Base-by-base conservation (phyloP, 2,113 vertebrate species). In the Odontophorus gujanensis region DNA sequence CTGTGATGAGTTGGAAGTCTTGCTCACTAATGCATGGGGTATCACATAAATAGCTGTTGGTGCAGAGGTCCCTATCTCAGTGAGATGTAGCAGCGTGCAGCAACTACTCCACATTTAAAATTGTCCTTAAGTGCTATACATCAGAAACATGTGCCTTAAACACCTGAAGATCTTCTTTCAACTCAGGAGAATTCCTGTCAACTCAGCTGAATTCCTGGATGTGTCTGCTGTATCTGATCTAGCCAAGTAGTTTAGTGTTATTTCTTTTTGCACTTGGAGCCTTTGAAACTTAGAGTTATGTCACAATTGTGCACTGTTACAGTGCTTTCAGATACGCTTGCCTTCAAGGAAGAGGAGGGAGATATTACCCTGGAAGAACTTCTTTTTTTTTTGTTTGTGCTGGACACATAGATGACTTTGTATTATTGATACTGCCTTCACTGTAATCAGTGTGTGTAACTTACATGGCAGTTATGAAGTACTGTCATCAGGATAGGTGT, bases 141-240 rank as follows among this genome's bases (percentile, higher is more conserved):
- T 63, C 57, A 87, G 59, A 83, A 78, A 59, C 6, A 72, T 43
- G 25, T 87, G 38, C 57, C 62, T 53, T 67, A 38, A 48, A 30
- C 63, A 67, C 10, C 22, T 84, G 65, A 78, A 78, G 89, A 67
- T 13, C 12, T 11, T 66, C 0, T 34, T 30, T 45, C 48, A n/a
- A 43, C 45, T 76, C 30, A 24, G 45, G n/a, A n/a, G n/a, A n/a
- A n/a, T n/a, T n/a, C 0, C 40, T 30, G 45, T 45, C 48, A n/a
- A 43, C 45, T 76, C 30, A 24, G 45, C 62, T 47, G 61, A 62
- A 40, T 2, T 86, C 43, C 26, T 81, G 63, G 11, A 16, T 18
- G 38, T 42, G 17, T 48, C 63, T 40, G 38, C 74, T 77, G 15
- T n/a, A 50, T 71, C 43, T 84, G 43, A n/a, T 67, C 17, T 61